Evolutionary conservation across 2,797 vertebrate genomes (phyloP).

Genomic region (Petrocephalus schoutedeni): DNA sequence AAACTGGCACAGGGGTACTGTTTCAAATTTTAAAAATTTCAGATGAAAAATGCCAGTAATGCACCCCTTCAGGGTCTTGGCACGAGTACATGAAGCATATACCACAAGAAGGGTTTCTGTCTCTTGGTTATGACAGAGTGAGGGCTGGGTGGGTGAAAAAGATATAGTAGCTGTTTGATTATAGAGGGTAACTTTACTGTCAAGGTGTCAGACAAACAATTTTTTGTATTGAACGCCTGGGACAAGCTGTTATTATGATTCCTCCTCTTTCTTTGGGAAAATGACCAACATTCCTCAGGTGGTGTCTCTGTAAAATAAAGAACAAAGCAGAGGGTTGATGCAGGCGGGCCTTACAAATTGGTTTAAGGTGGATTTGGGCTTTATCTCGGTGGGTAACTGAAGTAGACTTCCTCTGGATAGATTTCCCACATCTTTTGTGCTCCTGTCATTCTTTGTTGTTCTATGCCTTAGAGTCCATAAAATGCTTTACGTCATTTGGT

Average conservation of each 20-base stretch:
- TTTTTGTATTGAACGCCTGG: constrained; percentile 51
- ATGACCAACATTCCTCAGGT: background rate
- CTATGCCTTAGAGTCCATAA: constrained; percentile 28
- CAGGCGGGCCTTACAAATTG: constrained; percentile 53
- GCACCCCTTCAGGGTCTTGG: constrained; percentile 53
- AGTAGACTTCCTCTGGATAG: constrained; percentile 19
- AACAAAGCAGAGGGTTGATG: constrained; percentile 49
- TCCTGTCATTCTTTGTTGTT: constrained; percentile 47
- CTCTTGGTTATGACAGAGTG: constrained; percentile 3
- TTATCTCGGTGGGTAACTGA: constrained; percentile 30
- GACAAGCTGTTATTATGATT: constrained; percentile 58
- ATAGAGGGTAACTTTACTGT: constrained; percentile 53
- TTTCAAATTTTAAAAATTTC: constrained; percentile 35
- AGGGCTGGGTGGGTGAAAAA: constrained; percentile 10
- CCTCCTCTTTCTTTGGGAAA: constrained; percentile 34
- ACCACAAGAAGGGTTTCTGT: background rate
- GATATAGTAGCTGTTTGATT: constrained; percentile 27
- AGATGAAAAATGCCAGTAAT: constrained; percentile 61
- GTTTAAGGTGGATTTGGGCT: constrained; percentile 48
- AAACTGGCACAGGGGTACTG: constrained; percentile 44
- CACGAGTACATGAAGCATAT: constrained; percentile 44
- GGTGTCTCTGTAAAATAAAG: constrained; percentile 27
- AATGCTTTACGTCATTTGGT: constrained; percentile 63
- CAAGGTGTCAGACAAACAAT: constrained; percentile 41
- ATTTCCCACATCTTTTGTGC: constrained; percentile 34